These are phyloP conservation scores for Andricus grossulariae DNA, from an alignment of 1,140 invertebrate species.

Conservation along the genomic window DNA sequence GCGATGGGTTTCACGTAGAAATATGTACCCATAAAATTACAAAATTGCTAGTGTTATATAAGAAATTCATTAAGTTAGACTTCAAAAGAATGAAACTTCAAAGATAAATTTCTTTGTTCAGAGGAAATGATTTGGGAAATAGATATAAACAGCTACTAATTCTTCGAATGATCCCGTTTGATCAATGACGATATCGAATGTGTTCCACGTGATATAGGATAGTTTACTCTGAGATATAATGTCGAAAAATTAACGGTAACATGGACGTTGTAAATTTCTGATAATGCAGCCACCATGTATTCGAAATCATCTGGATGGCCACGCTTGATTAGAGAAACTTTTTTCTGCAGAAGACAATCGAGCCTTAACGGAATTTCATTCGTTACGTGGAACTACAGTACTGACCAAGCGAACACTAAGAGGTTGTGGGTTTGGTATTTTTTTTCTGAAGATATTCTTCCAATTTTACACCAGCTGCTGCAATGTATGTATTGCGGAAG, in stretches of 20 bases:
- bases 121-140: too few species aligned
- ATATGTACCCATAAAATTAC: constrained; percentile 76
- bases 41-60: not conserved
- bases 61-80: too few species aligned
- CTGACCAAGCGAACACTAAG: constrained; percentile 87
- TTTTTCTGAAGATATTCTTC: constrained; percentile 82
- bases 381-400: too few species aligned
- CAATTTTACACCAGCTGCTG: constrained; percentile 78
- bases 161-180: too few species aligned
- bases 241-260: too few species aligned
- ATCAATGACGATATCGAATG: too few species aligned
- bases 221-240: too few species aligned
- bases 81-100: too few species aligned
- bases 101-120: too few species aligned
- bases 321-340: constrained; percentile 86
- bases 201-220: too few species aligned
- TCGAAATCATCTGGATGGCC: constrained; percentile 81
- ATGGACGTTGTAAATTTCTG: constrained; percentile 70
- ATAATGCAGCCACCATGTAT: constrained; percentile 82
- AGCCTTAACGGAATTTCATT: too few species aligned
- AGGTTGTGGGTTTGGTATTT: constrained; percentile 77
- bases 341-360: constrained; percentile 81
- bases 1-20: constrained; percentile 75
- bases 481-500: constrained; percentile 83
- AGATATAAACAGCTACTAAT: too few species aligned